Evolutionary conservation across 2,888 invertebrate genomes (phyloP).

Genomic region (Sialis lutaria): DNA sequence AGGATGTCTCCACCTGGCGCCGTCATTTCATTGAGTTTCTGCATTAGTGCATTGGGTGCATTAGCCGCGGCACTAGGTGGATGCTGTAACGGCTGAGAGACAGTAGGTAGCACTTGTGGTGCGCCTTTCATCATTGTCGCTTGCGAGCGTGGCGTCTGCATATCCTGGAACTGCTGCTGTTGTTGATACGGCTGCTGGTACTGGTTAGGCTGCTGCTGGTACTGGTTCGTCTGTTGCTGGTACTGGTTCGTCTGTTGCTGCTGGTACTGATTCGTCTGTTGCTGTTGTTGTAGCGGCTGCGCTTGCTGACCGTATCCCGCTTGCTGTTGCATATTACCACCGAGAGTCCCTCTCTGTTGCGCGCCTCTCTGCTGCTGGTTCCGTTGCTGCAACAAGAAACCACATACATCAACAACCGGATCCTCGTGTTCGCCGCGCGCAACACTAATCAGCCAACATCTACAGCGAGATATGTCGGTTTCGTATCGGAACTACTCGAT

Average conservation of each 20-base stretch:
- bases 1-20: constrained; percentile 79
- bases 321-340: constrained; percentile 6
- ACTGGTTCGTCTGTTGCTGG: constrained; percentile 16
- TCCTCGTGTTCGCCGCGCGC: not conserved
- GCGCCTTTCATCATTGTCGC: constrained; percentile 26
- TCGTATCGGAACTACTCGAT: no score
- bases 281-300: constrained; percentile 16
- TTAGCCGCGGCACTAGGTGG: constrained; percentile 25
- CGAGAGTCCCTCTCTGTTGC: constrained; percentile 24
- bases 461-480: not conserved
- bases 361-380: constrained; percentile 15
- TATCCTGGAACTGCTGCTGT: constrained; percentile 7
- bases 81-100: constrained; percentile 24
- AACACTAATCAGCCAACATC: not conserved
- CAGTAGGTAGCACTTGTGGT: constrained; percentile 30
- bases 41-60: constrained; percentile 61
- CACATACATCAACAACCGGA: not conserved
- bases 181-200: constrained; percentile 20
- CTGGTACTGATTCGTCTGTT: constrained; percentile 13
- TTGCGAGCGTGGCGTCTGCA: constrained; percentile 14
- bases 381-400: constrained; percentile 9
- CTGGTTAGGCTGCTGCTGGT: constrained; percentile 14
- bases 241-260: constrained; percentile 19
- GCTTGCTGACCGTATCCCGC: constrained; percentile 18
- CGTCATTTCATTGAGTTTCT: constrained; percentile 77